phyloP scores from a whole-genome alignment of 2,797 vertebrate species.

The Halcyon chelicuti region DNA sequence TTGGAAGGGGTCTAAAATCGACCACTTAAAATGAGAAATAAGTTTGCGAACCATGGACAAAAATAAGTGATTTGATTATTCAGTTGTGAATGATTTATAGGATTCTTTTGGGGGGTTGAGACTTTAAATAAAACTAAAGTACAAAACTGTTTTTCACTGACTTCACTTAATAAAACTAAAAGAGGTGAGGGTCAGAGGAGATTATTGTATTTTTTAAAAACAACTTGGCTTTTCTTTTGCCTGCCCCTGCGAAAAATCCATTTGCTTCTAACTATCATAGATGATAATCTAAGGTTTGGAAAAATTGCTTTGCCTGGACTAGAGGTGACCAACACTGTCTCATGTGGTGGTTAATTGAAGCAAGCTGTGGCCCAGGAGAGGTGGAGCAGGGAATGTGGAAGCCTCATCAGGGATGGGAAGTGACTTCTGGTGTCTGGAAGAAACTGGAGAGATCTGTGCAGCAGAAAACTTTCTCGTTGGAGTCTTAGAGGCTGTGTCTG shows the following conservation, averaged over 20 bases:
- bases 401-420: not conserved
- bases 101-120: not conserved
- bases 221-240: not conserved
- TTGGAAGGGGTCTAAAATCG: not conserved
- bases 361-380: not conserved
- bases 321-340: not conserved
- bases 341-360: rapidly evolving
- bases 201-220: not conserved
- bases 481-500: not conserved
- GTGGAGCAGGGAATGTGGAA: not conserved
- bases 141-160: not conserved
- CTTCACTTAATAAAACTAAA: not conserved
- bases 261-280: not conserved
- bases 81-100: not conserved
- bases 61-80: not conserved
- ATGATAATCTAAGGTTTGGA: not conserved
- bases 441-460: not conserved
- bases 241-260: not conserved
- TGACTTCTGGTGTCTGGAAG: not conserved
- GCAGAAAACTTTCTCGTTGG: not conserved
- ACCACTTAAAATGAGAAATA: not conserved
- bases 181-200: not conserved
- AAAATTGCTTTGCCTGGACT: not conserved
- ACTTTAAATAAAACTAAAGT: not conserved
- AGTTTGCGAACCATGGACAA: not conserved